phyloP scores from a whole-genome alignment of 2,797 vertebrate genomes.

The Oryzias sinensis region DNA sequence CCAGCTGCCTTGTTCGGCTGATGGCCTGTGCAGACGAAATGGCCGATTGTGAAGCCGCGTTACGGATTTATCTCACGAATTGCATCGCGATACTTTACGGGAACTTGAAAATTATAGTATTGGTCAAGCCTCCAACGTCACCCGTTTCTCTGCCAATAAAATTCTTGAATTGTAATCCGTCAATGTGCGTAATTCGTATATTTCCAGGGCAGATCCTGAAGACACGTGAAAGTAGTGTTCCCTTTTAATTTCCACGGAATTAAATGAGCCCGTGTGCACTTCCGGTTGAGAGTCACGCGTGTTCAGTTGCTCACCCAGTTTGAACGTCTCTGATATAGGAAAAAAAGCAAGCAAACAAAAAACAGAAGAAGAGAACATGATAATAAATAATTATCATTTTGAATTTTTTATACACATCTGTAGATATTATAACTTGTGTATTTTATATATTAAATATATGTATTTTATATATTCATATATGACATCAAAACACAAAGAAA shows the following conservation, averaged over 20 bases:
- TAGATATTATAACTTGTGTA: no score
- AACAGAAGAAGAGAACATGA: no score
- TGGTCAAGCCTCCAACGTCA: not conserved
- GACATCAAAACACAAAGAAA: no score
- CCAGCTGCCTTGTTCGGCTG: conserved; percentile 52
- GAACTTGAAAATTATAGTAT: conserved; percentile 7
- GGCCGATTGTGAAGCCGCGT: conserved; percentile 63
- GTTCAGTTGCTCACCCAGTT: no score
- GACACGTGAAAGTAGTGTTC: conserved; percentile 10
- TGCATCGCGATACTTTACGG: conserved; percentile 60
- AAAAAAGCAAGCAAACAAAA: no score
- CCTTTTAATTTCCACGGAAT: conserved; percentile 13
- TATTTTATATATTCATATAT: no score
- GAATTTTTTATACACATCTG: no score
- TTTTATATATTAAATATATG: no score
- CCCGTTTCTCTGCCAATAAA: conserved; percentile 30
- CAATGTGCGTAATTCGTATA: conserved; percentile 4
- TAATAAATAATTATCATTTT: no score
- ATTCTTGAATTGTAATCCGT: not conserved
- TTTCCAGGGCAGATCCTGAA: conserved; percentile 4
- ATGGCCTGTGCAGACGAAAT: conserved; percentile 73
- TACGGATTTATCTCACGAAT: conserved; percentile 48
- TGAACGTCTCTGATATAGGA: no score
- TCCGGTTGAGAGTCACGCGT: not conserved
- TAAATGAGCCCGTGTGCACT: not conserved